Conservation (phyloP, 92 coral and sea anemone species). For the Phenganax marumi region DNA sequence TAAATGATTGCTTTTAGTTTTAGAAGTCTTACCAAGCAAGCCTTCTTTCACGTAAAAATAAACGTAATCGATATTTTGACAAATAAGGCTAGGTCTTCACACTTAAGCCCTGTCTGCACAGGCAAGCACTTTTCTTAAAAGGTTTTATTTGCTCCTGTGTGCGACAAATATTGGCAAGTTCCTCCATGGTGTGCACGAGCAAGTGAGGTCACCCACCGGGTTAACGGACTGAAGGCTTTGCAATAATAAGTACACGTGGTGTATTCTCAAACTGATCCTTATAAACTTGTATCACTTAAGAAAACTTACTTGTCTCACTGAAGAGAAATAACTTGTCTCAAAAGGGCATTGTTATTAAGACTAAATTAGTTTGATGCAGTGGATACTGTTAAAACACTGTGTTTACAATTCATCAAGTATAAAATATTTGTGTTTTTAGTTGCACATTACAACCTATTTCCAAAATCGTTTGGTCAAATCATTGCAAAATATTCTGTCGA, state of each 20-base stretch:
- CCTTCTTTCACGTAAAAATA: too few species aligned
- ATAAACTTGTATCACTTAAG: background rate
- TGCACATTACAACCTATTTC: conserved; percentile 82
- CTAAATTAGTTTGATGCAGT: background rate
- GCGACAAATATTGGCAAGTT: background rate
- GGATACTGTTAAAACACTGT: background rate
- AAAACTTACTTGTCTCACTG: background rate
- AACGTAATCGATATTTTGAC: too few species aligned
- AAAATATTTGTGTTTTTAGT: conserved; percentile 51
- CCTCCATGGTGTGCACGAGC: too few species aligned
- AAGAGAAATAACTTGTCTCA: background rate
- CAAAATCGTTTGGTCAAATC: conserved; percentile 97
- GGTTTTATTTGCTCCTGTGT: background rate
- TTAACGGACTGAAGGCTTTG: too few species aligned
- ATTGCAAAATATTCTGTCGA: conserved; percentile 83
- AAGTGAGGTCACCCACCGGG: too few species aligned
- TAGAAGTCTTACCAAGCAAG: too few species aligned
- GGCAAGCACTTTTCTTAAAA: background rate
- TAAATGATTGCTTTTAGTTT: too few species aligned
- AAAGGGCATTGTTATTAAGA: background rate
- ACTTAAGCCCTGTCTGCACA: too few species aligned
- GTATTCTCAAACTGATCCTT: too few species aligned
- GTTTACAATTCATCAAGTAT: too few species aligned
- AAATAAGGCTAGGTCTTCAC: too few species aligned
- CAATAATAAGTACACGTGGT: too few species aligned